Evolutionary conservation across 2,797 vertebrate genomes (phyloP), one percentile per base, ranked within the genome.

Genomic region (Bradypus variegatus): DNA sequence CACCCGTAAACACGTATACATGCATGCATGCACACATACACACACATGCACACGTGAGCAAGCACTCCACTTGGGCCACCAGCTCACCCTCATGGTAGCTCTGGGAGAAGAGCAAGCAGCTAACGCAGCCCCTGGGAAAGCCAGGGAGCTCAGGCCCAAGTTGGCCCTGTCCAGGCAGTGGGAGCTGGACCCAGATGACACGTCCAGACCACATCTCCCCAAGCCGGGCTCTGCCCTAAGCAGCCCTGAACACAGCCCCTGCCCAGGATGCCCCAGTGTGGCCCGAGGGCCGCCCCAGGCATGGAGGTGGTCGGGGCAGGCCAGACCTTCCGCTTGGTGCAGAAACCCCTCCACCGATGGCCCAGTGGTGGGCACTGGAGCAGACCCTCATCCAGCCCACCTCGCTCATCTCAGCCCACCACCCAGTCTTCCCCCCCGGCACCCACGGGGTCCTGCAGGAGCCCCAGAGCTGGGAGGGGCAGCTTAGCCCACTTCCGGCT

Each of bases 11-110:
- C 41, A 45, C 8, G 41, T 45, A 45, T 45, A 45, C 41, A 45
- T 41, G 41, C 41, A 41, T 41, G 2, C 0, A 0, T 2, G 21
- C 27, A 18, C 1, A 16, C 6, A 29, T 2, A 18, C 4, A 14
- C 25, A 31, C 41, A 31, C 16, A 5, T 55, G 53, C 53, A 55
- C 55, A 58, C 58, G 23, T 21, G 21, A 2, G 50, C 50, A 50
- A 50, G 50, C 50, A 50, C 50, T 14, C 50, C 50, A 50, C 50
- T 11, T 50, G 14, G 50, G 48, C 48, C 50, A 50, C 19, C 58
- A 23, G 58, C 19, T 19, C 55, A 23, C 58, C 58, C 50, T 50
- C 14, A 50, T 11, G 21, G 58, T 21, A 21, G 41, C 64, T 79
- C 50, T n/a, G 8, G 31, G 75, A 14, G 70, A 33, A 62, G 69